These are phyloP conservation scores for Lagopus muta DNA, from an alignment of 2,113 vertebrate genomes.

Conservation along the genomic window DNA sequence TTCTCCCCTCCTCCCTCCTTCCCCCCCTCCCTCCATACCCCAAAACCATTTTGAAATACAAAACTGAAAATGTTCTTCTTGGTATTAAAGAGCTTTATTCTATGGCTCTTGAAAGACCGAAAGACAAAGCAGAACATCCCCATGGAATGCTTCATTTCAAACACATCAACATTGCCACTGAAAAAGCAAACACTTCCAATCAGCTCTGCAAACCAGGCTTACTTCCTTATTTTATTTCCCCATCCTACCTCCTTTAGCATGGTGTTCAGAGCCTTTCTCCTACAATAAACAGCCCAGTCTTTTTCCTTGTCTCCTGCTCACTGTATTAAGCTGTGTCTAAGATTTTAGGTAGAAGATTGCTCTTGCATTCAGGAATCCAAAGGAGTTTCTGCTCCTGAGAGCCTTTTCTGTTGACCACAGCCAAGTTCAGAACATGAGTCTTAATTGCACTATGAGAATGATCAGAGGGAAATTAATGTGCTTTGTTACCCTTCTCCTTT, in stretches of 20 bases:
- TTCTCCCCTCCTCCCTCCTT: not conserved
- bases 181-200: conserved; percentile 36
- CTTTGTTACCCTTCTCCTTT: not conserved
- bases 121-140: conserved; percentile 5
- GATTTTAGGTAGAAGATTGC: accelerated
- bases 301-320: not conserved
- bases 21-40: no score
- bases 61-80: not conserved
- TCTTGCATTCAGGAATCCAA: not conserved
- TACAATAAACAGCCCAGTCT: not conserved
- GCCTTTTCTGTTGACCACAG: not conserved
- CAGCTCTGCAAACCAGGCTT: not conserved
- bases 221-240: not conserved
- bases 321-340: not conserved
- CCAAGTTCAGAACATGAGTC: not conserved
- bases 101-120: not conserved
- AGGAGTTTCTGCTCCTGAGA: not conserved
- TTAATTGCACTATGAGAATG: not conserved
- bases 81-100: conserved; percentile 6
- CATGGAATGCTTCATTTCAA: conserved; percentile 54
- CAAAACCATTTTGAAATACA: not conserved
- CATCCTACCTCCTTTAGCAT: not conserved
- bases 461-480: not conserved
- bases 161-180: conserved; percentile 23
- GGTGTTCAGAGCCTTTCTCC: not conserved